Base-by-base conservation (phyloP, 2,797 vertebrate genomes). In the Microchirus variegatus region DNA sequence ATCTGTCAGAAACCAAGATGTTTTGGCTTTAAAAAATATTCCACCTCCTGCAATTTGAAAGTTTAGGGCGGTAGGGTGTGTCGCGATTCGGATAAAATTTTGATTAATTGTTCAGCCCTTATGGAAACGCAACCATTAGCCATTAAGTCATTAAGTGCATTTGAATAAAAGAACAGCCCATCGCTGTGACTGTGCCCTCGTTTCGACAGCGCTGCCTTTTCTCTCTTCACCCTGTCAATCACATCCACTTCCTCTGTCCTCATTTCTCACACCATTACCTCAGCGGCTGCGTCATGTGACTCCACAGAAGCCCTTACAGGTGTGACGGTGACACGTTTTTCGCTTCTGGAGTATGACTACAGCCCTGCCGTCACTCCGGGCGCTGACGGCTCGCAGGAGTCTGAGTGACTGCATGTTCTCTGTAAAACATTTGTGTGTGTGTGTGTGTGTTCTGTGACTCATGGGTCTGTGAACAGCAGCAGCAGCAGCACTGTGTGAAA, bases 401-500 rank as follows among this genome's bases (percentile, higher is more conserved):
- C 42, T 56, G 2, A 2, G 26, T 58, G 70, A 63, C 63, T 37
- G 51, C 49, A 11, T 69, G 6, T 10, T 59, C 45, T 73, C 42
- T 50, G 40, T 64, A 43, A 63, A 74, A 44, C 51, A 10, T 51
- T 13, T 45, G 19, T n/a, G 48, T 22, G 59, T 63, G 68, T 31
- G 67, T 82, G 46, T 52, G 56, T 7, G 41, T 74, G 31, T 31
- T 31, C 31, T 41, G 50, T 85, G 78, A 83, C 56, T 87, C 80
- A 59, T 22, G 1, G 2, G 16, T 67, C 58, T 77, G 70, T 69
- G 40, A 22, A 31, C 31, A 31, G 62, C 53, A 45, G 53, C 35
- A 35, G 18, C 3, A 43, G 43, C 16, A 35, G 6, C 5, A 2
- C 35, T 38, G 47, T 0, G 26, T 59, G 70, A 76, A 75, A 49